phyloP scores from a whole-genome alignment of 2,888 invertebrate genomes.

The Buathra laborator region DNA sequence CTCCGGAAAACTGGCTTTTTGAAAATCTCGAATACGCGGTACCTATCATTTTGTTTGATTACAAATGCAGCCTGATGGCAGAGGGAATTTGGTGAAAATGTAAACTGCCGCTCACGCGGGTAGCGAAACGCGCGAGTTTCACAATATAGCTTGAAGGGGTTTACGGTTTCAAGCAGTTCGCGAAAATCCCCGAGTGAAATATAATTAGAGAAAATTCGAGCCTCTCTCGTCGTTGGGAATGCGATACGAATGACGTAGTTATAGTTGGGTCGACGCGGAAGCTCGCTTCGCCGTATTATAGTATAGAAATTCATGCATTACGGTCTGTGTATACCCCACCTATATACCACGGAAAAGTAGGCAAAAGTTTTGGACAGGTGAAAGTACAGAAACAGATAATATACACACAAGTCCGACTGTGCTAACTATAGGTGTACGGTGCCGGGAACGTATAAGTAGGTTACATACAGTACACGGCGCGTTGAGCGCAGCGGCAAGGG shows the following conservation, averaged over 20 bases:
- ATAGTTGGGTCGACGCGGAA: constrained; percentile 1
- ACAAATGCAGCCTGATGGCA: constrained; percentile 12
- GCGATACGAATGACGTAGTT: constrained; percentile 20
- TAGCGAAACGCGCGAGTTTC: constrained; percentile 24
- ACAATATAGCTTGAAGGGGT: constrained; percentile 37
- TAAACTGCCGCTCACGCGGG: constrained; percentile 25
- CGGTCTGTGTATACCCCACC: background rate
- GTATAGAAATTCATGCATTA: constrained; percentile 3
- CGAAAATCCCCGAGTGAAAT: background rate
- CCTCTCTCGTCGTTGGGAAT: constrained; percentile 8
- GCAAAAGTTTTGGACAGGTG: constrained; percentile 25
- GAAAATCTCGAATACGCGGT: background rate
- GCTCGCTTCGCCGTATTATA: constrained; percentile 5
- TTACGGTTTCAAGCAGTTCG: constrained; percentile 15
- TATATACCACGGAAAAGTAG: constrained; percentile 4
- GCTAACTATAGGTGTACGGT: background rate
- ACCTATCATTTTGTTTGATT: constrained; percentile 20
- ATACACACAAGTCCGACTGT: background rate
- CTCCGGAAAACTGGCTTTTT: background rate
- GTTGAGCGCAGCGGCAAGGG: constrained; percentile 26
- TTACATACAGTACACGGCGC: constrained; percentile 21
- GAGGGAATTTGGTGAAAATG: constrained; percentile 20
- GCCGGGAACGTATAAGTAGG: constrained; percentile 22
- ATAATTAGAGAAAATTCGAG: constrained; percentile 42
- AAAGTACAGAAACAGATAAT: constrained; percentile 14